These are phyloP conservation scores for Diarsia rubi DNA, from an alignment of 2,888 invertebrate genomes.

Conservation along the genomic window DNA sequence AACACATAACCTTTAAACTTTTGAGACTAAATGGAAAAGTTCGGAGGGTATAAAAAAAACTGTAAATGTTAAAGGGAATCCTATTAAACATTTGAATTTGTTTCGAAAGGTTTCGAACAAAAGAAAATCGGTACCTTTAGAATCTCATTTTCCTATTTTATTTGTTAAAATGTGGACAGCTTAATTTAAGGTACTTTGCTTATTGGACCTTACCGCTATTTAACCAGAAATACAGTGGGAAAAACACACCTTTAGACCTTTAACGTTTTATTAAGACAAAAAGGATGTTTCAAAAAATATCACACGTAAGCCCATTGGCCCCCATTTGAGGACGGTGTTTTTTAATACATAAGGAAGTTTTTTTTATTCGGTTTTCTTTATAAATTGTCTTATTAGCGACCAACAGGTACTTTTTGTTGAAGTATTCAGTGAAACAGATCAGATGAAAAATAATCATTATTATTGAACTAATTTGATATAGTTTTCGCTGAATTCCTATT, in stretches of 20 bases:
- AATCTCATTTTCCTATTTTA: background rate
- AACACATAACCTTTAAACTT: constrained; percentile 47
- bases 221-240: background rate
- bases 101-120: background rate
- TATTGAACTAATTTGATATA: no score
- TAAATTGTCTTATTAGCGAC: no score
- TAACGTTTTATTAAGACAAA: background rate
- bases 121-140: constrained; percentile 2
- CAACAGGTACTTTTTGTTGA: no score
- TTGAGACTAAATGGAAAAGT: background rate
- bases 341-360: no score
- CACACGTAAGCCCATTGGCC: no score
- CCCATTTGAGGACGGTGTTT: no score
- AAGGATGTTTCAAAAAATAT: no score
- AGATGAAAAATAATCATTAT: no score
- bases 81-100: constrained; percentile 34
- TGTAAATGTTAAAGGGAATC: background rate
- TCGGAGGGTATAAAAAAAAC: background rate
- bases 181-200: background rate
- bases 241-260: background rate
- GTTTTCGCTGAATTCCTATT: no score
- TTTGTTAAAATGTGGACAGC: background rate
- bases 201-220: background rate
- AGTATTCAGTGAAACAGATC: no score
- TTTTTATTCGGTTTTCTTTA: no score